These are phyloP conservation scores for Limnephilus rhombicus DNA, from an alignment of 2,888 invertebrate genomes.

Conservation along the genomic window DNA sequence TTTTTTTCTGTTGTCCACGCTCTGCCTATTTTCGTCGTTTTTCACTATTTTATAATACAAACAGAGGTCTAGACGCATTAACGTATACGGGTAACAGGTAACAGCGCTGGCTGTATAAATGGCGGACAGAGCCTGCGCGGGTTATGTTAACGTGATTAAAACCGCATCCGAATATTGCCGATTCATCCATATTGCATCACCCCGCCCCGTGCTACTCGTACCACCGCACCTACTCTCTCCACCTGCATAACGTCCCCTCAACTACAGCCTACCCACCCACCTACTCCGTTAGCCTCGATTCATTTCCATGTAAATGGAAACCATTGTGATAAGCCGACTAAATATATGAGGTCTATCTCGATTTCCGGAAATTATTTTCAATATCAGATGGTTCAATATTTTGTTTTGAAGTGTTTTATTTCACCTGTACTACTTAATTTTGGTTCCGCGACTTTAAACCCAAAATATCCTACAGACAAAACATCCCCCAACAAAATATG, in stretches of 20 bases:
- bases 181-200: slow-evolving; percentile 52
- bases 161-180: slow-evolving; percentile 49
- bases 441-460: too few relatives aligned
- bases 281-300: slow-evolving; percentile 21
- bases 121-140: background rate
- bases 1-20: too few relatives aligned
- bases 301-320: slow-evolving; percentile 56
- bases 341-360: background rate
- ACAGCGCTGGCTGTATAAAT: background rate
- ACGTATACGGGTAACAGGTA: background rate
- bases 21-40: background rate
- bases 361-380: background rate
- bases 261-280: background rate
- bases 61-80: slow-evolving; percentile 43
- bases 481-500: too few relatives aligned
- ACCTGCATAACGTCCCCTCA: background rate
- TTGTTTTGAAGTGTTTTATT: too few relatives aligned
- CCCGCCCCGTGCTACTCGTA: background rate
- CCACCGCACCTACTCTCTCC: background rate
- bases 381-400: background rate
- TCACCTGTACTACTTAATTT: too few relatives aligned
- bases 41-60: background rate
- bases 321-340: background rate
- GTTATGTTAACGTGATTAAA: slow-evolving; percentile 58
- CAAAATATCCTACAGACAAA: too few relatives aligned